Percentiles rank a stretch among this genome's conserved stretches.
phyloP scores from a whole-genome alignment of 35 echinoderm and acorn worm genomes.

The Chiridota heheva region DNA sequence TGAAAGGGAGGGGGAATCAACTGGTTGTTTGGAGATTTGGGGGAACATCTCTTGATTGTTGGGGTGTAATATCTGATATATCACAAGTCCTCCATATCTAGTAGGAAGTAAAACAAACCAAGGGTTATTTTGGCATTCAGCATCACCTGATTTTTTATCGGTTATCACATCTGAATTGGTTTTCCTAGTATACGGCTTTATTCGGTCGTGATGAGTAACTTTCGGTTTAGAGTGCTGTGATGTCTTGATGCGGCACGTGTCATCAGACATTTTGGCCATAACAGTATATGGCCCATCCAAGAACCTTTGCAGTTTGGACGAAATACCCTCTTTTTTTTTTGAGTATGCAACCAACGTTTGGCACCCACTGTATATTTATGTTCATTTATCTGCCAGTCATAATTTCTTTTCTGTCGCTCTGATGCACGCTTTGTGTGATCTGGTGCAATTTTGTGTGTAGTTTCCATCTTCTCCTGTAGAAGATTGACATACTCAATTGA shows the following conservation, averaged over 20 bases:
- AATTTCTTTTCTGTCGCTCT: background rate
- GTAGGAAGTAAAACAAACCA: too few species aligned
- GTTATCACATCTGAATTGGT: too few species aligned
- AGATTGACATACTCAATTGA: background rate
- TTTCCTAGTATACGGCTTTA: too few species aligned
- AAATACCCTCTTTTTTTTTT: background rate
- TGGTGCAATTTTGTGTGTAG: constrained; percentile 6
- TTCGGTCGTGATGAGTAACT: background rate
- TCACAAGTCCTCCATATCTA: too few species aligned
- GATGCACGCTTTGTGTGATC: background rate
- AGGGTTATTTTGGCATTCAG: too few species aligned
- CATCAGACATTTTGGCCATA: background rate
- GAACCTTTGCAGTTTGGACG: constrained; percentile 1
- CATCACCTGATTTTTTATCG: too few species aligned
- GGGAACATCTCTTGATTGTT: too few species aligned
- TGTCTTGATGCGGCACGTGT: background rate
- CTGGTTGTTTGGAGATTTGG: too few species aligned
- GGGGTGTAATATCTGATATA: too few species aligned
- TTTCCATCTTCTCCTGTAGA: background rate
- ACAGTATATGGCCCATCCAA: background rate
- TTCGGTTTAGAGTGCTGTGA: background rate
- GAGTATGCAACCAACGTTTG: constrained; percentile 40
- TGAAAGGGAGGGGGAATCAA: too few species aligned
- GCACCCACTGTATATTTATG: constrained; percentile 21
- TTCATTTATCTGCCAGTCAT: background rate